phyloP scores from a whole-genome alignment of 2,797 vertebrate species.

The Muraenolepis orangiensis region DNA sequence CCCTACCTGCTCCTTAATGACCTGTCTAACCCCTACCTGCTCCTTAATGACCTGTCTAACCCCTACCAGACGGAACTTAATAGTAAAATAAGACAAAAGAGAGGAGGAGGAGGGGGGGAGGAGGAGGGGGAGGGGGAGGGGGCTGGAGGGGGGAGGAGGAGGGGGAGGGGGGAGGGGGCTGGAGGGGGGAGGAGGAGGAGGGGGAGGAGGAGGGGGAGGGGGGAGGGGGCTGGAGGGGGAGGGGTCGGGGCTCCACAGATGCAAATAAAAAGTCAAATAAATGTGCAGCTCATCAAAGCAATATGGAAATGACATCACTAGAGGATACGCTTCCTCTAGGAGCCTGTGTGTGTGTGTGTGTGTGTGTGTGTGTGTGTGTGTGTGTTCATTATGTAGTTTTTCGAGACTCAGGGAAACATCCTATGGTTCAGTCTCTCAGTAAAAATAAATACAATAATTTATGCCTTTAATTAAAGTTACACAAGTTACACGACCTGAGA shows the following conservation, averaged over 20 bases:
- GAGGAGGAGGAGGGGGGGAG: too few species aligned
- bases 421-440: not conserved
- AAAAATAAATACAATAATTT: not conserved
- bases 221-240: conserved; percentile 13
- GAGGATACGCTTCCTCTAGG: conserved; percentile 57
- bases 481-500: not conserved
- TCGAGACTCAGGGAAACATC: not conserved
- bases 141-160: too few species aligned
- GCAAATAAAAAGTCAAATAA: conserved; percentile 60
- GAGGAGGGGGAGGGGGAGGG: too few species aligned
- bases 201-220: not conserved
- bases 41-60: too few species aligned
- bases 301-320: conserved; percentile 64
- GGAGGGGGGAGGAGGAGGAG: not conserved
- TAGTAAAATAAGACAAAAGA: not conserved
- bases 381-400: not conserved
- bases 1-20: too few species aligned
- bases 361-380: conserved; percentile 2
- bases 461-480: conserved; percentile 19
- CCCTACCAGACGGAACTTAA: too few species aligned
- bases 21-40: too few species aligned
- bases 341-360: conserved; percentile 12
- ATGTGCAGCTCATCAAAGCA: conserved; percentile 62
- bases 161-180: too few species aligned
- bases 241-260: conserved; percentile 37